phyloP scores from a whole-genome alignment of 2,888 invertebrate genomes.

The Erpobdella octoculata region DNA sequence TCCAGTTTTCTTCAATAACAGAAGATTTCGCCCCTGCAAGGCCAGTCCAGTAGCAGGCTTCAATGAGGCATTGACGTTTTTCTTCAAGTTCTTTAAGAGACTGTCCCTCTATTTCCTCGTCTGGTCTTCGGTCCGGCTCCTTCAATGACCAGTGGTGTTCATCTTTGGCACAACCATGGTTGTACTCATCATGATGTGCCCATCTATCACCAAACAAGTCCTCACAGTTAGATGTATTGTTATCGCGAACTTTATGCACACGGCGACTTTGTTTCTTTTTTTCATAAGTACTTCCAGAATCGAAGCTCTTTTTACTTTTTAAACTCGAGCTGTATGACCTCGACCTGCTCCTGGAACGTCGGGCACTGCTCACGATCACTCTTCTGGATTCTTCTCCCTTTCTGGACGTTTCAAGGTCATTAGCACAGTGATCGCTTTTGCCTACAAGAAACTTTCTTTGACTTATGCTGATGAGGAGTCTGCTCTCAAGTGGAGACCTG shows the following conservation, averaged over 20 bases:
- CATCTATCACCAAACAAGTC: too few relatives aligned
- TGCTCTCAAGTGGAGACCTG: too few relatives aligned
- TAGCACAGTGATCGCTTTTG: too few relatives aligned
- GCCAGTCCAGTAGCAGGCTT: not conserved
- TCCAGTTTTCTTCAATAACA: too few relatives aligned
- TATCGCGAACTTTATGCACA: too few relatives aligned
- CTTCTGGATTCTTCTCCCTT: not conserved
- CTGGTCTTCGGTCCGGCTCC: too few relatives aligned
- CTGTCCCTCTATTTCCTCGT: not conserved
- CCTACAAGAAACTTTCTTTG: too few relatives aligned
- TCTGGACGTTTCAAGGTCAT: not conserved
- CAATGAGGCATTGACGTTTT: not conserved
- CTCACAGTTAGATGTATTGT: too few relatives aligned
- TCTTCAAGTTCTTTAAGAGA: constrained; percentile 1
- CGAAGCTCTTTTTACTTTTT: not conserved
- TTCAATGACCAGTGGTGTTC: too few relatives aligned
- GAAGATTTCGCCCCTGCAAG: too few relatives aligned
- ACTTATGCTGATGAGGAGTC: too few relatives aligned
- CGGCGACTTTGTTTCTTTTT: not conserved
- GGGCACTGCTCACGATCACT: too few relatives aligned
- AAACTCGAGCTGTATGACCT: not conserved
- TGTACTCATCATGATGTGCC: not conserved
- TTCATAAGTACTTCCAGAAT: not conserved
- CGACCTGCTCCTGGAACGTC: constrained; percentile 1
- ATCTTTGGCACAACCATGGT: not conserved